Evolutionary conservation across 2,113 vertebrate species (phyloP).

Genomic region (Hymenochirus boettgeri): DNA sequence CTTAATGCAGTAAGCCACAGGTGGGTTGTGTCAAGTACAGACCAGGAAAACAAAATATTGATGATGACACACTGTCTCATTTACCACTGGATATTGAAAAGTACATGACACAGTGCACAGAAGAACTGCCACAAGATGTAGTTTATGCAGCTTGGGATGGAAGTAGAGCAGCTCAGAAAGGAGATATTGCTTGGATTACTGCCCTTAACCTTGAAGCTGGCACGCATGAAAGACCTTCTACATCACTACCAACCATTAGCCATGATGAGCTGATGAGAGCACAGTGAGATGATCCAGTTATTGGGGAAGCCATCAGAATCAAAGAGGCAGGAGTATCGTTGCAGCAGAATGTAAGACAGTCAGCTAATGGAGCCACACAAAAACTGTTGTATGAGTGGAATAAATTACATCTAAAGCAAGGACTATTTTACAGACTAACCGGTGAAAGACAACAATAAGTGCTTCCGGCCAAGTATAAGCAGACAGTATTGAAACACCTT

Average conservation of each 20-base stretch:
- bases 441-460: slow-evolving; percentile 14
- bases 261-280: too few species aligned
- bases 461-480: slow-evolving; percentile 7
- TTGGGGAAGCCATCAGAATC: too few species aligned
- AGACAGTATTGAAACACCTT: slow-evolving; percentile 20
- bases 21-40: background rate
- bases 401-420: too few species aligned
- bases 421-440: too few species aligned
- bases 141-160: background rate
- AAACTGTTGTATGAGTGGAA: too few species aligned
- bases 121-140: background rate
- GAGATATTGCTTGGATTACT: background rate
- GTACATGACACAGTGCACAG: background rate
- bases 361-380: background rate
- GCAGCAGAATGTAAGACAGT: background rate
- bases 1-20: background rate
- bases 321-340: background rate
- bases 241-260: background rate
- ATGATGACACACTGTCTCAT: slow-evolving; percentile 12
- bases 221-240: background rate
- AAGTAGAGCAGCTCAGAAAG: background rate
- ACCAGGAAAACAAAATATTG: too few species aligned
- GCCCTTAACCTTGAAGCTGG: background rate
- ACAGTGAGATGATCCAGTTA: too few species aligned
- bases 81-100: background rate